A percentile compares a stretch with the other conserved stretches of the same genome.
Conservation (phyloP, 1,140 invertebrate species). For the Melitaea cinxia region DNA sequence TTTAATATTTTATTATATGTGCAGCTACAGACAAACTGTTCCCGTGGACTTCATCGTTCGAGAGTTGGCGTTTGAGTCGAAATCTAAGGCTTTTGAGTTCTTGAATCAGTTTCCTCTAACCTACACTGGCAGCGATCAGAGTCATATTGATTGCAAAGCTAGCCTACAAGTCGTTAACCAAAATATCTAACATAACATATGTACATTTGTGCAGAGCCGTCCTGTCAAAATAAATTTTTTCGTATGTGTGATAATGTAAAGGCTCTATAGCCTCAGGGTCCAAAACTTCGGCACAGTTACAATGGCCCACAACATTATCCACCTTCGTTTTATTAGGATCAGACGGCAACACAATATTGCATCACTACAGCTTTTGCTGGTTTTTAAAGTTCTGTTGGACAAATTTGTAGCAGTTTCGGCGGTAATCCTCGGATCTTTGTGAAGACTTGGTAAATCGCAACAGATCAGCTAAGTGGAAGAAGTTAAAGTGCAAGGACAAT, state of each 20-base stretch:
- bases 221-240: constrained; percentile 62
- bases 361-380: constrained; percentile 51
- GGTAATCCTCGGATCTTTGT: constrained; percentile 29
- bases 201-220: constrained; percentile 50
- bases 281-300: constrained; percentile 34
- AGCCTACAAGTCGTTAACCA: constrained; percentile 84
- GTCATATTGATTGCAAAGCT: constrained; percentile 93
- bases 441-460: constrained; percentile 12
- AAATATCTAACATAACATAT: constrained; percentile 37
- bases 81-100: constrained; percentile 93
- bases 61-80: constrained; percentile 93
- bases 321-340: constrained; percentile 67
- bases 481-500: constrained; percentile 43
- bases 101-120: constrained; percentile 90
- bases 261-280: constrained; percentile 48
- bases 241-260: constrained; percentile 72
- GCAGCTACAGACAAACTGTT: constrained; percentile 96
- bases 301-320: constrained; percentile 41
- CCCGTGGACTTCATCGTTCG: constrained; percentile 91
- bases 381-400: constrained; percentile 18
- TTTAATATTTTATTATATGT: constrained; percentile 83
- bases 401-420: constrained; percentile 35
- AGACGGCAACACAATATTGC: constrained; percentile 48
- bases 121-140: constrained; percentile 86
- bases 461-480: constrained; percentile 30